Conservation (phyloP, 2,888 invertebrate genomes). For the Drosophila formosana region DNA sequence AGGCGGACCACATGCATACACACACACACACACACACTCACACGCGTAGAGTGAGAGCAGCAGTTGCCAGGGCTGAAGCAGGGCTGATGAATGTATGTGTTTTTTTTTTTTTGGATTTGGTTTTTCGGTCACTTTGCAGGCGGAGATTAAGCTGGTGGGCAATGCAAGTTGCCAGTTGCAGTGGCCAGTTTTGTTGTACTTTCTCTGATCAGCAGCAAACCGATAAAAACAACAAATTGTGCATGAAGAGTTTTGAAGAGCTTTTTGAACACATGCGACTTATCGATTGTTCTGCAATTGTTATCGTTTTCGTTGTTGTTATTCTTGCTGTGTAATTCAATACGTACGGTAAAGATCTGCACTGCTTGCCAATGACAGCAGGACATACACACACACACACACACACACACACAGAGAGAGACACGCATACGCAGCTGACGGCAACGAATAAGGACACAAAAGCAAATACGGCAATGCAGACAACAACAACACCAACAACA, state of each 20-base stretch:
- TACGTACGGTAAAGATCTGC: slow-evolving; percentile 51
- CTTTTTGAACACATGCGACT: not conserved
- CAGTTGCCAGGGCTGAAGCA: slow-evolving; percentile 20
- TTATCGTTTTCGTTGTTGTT: slow-evolving; percentile 17
- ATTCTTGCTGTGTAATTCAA: slow-evolving; percentile 41
- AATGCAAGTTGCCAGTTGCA: slow-evolving; percentile 33
- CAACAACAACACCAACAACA: slow-evolving; percentile 23
- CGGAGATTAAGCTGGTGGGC: slow-evolving; percentile 63
- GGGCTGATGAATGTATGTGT: slow-evolving; percentile 29
- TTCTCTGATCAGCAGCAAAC: slow-evolving; percentile 54
- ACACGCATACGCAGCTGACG: slow-evolving; percentile 18
- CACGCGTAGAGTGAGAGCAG: slow-evolving; percentile 13
- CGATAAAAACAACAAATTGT: slow-evolving; percentile 26
- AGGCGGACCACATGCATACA: slow-evolving; percentile 75
- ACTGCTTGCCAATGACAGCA: slow-evolving; percentile 44
- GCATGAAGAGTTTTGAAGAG: not conserved
- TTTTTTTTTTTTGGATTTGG: slow-evolving; percentile 59
- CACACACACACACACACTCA: slow-evolving; percentile 30
- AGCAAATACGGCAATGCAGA: slow-evolving; percentile 55
- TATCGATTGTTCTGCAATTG: slow-evolving; percentile 36
- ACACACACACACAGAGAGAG: slow-evolving; percentile 18
- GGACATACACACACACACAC: slow-evolving; percentile 33
- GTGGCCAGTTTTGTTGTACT: slow-evolving; percentile 47
- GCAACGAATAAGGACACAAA: slow-evolving; percentile 75
- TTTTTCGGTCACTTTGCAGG: slow-evolving; percentile 36